phyloP scores from a whole-genome alignment of 2,888 invertebrate genomes.

The Ceramica pisi region DNA sequence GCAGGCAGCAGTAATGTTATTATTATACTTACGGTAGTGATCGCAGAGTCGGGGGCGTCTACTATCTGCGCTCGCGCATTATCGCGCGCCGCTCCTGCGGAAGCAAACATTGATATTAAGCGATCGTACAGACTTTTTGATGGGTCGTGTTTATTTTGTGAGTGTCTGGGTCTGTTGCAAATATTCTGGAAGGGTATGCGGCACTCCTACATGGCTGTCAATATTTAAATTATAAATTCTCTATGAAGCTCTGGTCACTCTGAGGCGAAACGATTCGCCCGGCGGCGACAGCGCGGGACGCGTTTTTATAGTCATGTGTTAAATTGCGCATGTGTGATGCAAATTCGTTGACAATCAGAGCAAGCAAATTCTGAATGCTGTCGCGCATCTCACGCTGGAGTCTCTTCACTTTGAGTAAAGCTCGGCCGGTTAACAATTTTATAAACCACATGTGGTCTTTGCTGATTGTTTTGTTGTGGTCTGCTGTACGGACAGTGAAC shows the following conservation, averaged over 20 bases:
- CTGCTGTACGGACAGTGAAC: too few relatives aligned
- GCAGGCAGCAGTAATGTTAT: slow-evolving; percentile 3
- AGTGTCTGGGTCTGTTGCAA: not conserved
- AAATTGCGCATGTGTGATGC: too few relatives aligned
- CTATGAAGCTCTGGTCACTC: not conserved
- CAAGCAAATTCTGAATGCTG: too few relatives aligned
- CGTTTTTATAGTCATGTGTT: too few relatives aligned
- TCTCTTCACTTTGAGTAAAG: too few relatives aligned
- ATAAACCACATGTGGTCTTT: too few relatives aligned
- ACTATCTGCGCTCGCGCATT: slow-evolving; percentile 69
- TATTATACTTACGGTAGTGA: slow-evolving; percentile 62
- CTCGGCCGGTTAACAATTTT: too few relatives aligned
- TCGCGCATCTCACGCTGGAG: too few relatives aligned
- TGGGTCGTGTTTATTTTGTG: not conserved
- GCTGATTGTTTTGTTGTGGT: too few relatives aligned
- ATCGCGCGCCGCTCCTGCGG: slow-evolving; percentile 70
- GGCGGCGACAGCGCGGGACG: too few relatives aligned
- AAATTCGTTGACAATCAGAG: too few relatives aligned
- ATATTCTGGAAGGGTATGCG: not conserved
- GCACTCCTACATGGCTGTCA: not conserved
- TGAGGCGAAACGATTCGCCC: too few relatives aligned
- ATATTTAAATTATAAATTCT: slow-evolving; percentile 1
- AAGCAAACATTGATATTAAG: slow-evolving; percentile 61
- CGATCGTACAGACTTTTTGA: slow-evolving; percentile 10
- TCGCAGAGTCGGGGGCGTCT: slow-evolving; percentile 56